A percentile compares a stretch with the other conserved stretches of the same genome.
These are phyloP conservation scores for Petrolisthes manimaculis DNA, from an alignment of 2,888 invertebrate species.

Conservation along the genomic window DNA sequence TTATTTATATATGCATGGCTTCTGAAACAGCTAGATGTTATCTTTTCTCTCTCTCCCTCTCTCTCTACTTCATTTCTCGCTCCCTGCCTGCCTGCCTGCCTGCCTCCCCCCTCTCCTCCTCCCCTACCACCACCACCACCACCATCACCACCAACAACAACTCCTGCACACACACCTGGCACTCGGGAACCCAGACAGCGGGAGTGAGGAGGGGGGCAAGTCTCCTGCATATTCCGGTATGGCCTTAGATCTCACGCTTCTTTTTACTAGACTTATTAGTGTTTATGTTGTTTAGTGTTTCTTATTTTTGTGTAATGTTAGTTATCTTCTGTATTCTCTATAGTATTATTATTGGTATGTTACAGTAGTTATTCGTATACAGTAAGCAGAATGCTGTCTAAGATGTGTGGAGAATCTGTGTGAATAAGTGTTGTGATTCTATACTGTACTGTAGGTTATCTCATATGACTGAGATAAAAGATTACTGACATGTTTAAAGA, in stretches of 20 bases:
- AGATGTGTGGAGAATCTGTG: no score
- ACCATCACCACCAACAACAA: constrained; percentile 12
- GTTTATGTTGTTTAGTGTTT: constrained; percentile 20
- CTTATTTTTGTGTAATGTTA: not conserved
- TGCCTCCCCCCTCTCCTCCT: not conserved
- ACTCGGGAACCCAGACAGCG: constrained; percentile 38
- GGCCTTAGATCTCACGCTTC: constrained; percentile 9
- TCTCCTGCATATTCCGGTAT: constrained; percentile 48
- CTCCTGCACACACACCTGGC: not conserved
- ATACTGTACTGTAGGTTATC: no score
- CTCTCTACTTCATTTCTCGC: not conserved
- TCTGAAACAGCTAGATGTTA: constrained; percentile 8
- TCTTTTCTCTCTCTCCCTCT: not conserved
- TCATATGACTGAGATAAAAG: no score
- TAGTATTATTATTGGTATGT: no score
- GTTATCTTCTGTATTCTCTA: no score
- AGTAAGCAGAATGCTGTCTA: no score
- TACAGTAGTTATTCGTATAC: no score
- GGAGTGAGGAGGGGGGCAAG: constrained; percentile 49
- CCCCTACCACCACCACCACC: constrained; percentile 3
- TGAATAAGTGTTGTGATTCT: no score
- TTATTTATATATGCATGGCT: constrained; percentile 21
- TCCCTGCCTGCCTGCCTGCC: not conserved
- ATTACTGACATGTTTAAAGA: no score
- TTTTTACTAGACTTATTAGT: not conserved